Percentiles rank a stretch among this genome's conserved stretches.
These are phyloP conservation scores for Buphagus erythrorhynchus DNA, from an alignment of 2,797 vertebrate species.

Conservation along the genomic window DNA sequence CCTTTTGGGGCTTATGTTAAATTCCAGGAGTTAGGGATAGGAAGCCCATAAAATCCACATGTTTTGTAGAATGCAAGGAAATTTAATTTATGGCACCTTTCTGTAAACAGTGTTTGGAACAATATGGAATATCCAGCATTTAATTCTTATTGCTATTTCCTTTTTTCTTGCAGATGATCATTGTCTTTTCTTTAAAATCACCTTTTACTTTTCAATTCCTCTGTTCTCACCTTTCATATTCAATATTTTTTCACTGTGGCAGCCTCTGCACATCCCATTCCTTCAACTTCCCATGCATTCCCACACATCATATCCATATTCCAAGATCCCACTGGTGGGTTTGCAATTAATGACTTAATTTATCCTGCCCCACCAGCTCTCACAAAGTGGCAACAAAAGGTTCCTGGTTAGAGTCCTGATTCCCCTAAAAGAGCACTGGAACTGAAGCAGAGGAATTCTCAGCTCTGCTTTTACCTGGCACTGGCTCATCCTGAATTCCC, in stretches of 20 bases:
- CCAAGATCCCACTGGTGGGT: background rate
- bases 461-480: background rate
- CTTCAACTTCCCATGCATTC: background rate
- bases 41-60: background rate
- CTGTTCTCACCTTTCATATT: background rate
- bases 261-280: background rate
- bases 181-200: background rate
- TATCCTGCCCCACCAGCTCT: constrained; percentile 30
- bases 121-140: background rate
- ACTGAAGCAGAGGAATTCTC: constrained; percentile 4
- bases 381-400: background rate
- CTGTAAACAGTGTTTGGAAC: background rate
- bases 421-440: constrained; percentile 27
- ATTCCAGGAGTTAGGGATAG: background rate
- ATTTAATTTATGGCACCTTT: background rate
- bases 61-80: background rate
- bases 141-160: background rate
- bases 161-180: background rate
- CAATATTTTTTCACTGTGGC: background rate
- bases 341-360: constrained; percentile 29
- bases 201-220: background rate
- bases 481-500: background rate
- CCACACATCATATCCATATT: background rate
- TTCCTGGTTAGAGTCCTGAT: background rate
- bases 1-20: background rate